Conservation (phyloP, 1,140 invertebrate species). For the Camponotus floridanus region DNA sequence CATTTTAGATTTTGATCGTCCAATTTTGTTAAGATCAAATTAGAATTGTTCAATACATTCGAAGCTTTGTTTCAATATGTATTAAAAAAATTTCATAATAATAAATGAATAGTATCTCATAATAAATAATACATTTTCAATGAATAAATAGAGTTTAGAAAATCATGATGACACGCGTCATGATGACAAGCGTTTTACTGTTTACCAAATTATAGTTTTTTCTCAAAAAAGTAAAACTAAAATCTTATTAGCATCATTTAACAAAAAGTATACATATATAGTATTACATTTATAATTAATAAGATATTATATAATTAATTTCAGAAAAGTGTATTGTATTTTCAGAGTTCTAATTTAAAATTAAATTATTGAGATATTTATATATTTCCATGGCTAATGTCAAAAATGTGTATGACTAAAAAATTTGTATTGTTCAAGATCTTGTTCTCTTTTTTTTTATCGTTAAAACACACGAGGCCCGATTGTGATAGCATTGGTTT, state of each 20-base stretch:
- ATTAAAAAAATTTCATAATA: not conserved
- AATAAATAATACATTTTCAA: not conserved
- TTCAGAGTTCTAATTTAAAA: not conserved
- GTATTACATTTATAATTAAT: too few species aligned
- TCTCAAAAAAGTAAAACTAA: not conserved
- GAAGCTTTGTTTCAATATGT: not conserved
- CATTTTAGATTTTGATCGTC: not conserved
- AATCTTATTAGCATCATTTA: too few species aligned
- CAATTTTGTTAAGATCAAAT: conserved; percentile 15
- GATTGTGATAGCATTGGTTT: not conserved
- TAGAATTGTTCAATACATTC: conserved; percentile 16
- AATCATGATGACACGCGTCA: not conserved
- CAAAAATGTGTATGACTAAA: not conserved
- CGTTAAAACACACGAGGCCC: not conserved
- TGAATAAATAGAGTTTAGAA: not conserved
- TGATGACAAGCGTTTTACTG: not conserved
- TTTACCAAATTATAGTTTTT: not conserved
- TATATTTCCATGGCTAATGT: not conserved
- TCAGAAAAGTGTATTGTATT: not conserved
- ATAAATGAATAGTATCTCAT: not conserved
- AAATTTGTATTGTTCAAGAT: not conserved
- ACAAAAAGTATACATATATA: too few species aligned
- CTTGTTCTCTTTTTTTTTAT: not conserved
- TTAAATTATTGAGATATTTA: not conserved
- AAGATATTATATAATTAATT: too few species aligned